Percentiles rank a stretch among this genome's conserved stretches.
These are phyloP conservation scores for Lophura nycthemera DNA, from an alignment of 2,113 vertebrate species.

Conservation along the genomic window DNA sequence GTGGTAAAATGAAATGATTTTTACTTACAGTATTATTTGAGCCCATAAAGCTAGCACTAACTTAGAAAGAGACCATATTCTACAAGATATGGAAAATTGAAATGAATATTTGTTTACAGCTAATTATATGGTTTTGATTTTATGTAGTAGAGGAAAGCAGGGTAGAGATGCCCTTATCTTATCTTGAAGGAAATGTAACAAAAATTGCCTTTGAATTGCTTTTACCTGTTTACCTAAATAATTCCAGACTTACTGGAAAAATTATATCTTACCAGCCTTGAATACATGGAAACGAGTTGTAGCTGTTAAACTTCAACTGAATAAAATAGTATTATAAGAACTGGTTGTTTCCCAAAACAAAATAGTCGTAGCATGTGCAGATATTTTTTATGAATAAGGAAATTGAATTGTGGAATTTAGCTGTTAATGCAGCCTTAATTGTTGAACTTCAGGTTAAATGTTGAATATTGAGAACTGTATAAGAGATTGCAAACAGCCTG, in stretches of 20 bases:
- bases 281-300: not conserved
- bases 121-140: not conserved
- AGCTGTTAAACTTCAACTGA: not conserved
- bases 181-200: not conserved
- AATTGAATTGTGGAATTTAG: not conserved
- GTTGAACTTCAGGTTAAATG: not conserved
- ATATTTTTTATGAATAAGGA: not conserved
- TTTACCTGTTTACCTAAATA: not conserved
- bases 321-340: not conserved
- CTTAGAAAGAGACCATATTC: not conserved
- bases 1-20: not conserved
- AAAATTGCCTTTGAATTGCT: not conserved
- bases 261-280: not conserved
- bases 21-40: not conserved
- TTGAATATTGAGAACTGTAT: not conserved
- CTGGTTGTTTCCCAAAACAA: not conserved
- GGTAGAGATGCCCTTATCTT: fast-evolving
- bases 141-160: not conserved
- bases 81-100: not conserved
- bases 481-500: not conserved
- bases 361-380: not conserved
- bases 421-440: constrained; percentile 6
- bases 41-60: not conserved
- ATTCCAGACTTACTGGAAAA: not conserved
- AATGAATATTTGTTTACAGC: not conserved